Evolutionary conservation across 1,140 invertebrate species (phyloP), one percentile per base, ranked within the genome.

Genomic region (Macrostomum lignano): DNA sequence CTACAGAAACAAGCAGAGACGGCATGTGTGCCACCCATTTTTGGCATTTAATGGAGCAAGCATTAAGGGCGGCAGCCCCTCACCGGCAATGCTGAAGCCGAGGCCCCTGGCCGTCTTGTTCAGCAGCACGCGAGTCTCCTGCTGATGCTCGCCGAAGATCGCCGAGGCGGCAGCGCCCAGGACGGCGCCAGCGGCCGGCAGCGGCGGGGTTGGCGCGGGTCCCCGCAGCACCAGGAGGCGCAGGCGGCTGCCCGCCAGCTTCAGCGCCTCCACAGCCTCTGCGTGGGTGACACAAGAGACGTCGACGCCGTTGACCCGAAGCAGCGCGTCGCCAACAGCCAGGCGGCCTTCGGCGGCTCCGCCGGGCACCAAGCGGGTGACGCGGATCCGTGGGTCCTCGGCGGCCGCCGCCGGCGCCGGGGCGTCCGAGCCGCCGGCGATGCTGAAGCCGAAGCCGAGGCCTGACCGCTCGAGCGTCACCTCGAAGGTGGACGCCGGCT

Each of bases 51-150:
- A n/a, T n/a, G n/a, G n/a, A n/a, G n/a, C n/a, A 24, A 10, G 10
- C n/a, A n/a, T 10, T 10, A 10, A 10, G 23, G 36, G 31, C n/a
- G n/a, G n/a, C n/a, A n/a, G n/a, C n/a, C n/a, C n/a, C n/a, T n/a
- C n/a, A n/a, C 86, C 86, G 31, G 84, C 82, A 61, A 93, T 93
- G 55, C 78, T 88, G 62, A 91, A 91, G 30, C 82, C 82, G 22
- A 93, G 63, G 21, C 84, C 82, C n/a, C n/a, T n/a, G n/a, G n/a
- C n/a, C n/a, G n/a, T n/a, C n/a, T n/a, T 55, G 37, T 24, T 42
- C 40, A 30, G 24, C 19, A 24, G 21, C 21, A n/a, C 21, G 5
- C 3, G 25, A 41, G 28, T 24, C 25, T 17, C 15, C 35, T 10
- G 7, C 17, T 20, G n/a, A 41, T 20, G 10, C 30, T 36, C 30